Evolutionary conservation across 2,113 vertebrate genomes (phyloP).

Genomic region (Hypomesus transpacificus): DNA sequence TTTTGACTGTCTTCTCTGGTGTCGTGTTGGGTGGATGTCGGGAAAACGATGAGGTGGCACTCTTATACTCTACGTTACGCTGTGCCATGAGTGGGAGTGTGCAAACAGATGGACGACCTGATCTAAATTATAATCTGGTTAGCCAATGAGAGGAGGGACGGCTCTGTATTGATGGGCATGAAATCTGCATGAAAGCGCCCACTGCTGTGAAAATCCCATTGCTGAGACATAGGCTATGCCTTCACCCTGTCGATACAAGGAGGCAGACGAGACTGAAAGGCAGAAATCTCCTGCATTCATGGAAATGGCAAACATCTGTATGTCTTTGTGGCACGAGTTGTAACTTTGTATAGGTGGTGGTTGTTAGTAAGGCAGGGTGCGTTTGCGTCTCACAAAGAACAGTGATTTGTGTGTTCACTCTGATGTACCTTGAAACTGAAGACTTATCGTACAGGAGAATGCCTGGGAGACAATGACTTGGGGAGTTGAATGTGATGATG

Average conservation of each 20-base stretch:
- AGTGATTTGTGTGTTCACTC: too few relatives aligned
- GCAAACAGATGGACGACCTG: conserved; percentile 61
- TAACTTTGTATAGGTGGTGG: too few relatives aligned
- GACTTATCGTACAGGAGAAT: too few relatives aligned
- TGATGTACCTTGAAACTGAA: too few relatives aligned
- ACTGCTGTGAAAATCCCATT: conserved; percentile 38
- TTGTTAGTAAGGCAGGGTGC: too few relatives aligned
- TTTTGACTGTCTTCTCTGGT: conserved; percentile 20
- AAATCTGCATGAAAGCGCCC: conserved; percentile 56
- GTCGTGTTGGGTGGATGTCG: conserved; percentile 27
- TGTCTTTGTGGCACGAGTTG: not conserved
- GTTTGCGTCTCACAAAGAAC: too few relatives aligned
- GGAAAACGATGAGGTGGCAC: conserved; percentile 20
- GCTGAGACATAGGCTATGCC: conserved; percentile 31
- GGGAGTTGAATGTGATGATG: too few relatives aligned
- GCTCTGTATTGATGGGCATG: conserved; percentile 47
- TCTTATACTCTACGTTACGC: conserved; percentile 24
- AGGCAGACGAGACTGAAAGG: conserved; percentile 7
- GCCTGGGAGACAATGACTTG: too few relatives aligned
- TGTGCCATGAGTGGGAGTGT: conserved; percentile 39
- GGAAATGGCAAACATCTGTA: not conserved
- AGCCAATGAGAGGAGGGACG: conserved; percentile 53
- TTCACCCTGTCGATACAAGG: conserved; percentile 33
- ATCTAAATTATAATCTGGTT: conserved; percentile 65
- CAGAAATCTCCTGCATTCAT: not conserved